Conservation (phyloP, 2,113 vertebrate genomes). For the Phyllostomus hastatus region DNA sequence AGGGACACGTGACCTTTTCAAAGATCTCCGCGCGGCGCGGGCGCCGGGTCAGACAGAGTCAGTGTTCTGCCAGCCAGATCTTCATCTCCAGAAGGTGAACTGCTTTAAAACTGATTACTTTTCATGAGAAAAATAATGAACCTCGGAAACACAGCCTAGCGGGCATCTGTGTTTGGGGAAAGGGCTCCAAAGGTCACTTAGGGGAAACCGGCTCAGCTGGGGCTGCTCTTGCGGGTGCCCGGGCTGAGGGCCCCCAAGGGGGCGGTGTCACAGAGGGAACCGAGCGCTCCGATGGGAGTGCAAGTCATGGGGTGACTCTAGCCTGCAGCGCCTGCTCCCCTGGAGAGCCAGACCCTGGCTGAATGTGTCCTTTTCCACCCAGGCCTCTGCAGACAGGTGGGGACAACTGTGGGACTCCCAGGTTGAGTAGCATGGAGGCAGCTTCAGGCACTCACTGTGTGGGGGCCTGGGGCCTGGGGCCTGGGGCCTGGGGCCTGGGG, state of each 20-base stretch:
- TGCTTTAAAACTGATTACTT: background rate
- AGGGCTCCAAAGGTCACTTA: background rate
- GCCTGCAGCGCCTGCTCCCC: background rate
- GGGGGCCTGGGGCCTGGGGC: rapidly evolving
- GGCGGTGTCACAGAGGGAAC: rapidly evolving
- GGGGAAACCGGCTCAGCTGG: rapidly evolving
- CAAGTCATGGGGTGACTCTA: background rate
- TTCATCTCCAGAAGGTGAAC: background rate
- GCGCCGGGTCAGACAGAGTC: background rate
- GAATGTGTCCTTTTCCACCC: rapidly evolving
- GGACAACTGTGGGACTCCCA: rapidly evolving
- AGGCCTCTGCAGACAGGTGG: background rate
- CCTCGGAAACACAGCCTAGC: background rate
- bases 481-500: background rate
- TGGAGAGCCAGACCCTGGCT: background rate
- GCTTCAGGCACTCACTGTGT: rapidly evolving
- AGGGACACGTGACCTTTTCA: background rate
- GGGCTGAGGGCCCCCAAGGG: background rate
- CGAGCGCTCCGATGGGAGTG: background rate
- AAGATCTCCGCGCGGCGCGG: rapidly evolving
- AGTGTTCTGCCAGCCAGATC: background rate
- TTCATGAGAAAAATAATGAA: constrained; percentile 26
- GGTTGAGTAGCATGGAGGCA: background rate
- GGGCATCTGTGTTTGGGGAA: background rate
- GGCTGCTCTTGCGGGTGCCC: background rate